Base-by-base conservation (phyloP, 2,113 vertebrate species). In the Cinclus mexicanus region DNA sequence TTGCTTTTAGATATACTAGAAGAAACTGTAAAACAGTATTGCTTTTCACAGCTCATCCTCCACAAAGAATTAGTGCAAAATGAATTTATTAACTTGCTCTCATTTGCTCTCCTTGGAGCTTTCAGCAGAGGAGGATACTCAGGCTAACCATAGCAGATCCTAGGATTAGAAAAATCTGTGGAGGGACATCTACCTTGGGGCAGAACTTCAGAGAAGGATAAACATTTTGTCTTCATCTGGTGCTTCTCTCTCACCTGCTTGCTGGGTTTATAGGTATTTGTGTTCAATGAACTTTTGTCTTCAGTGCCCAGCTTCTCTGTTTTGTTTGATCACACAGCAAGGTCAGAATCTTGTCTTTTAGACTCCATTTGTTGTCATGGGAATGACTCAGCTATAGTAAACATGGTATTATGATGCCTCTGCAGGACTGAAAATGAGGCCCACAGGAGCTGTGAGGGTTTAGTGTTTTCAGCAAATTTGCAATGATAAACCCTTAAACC, bases 301-400 rank as follows among this genome's bases (percentile, higher is more conserved):
- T 70, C 28, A 2, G 52, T 88, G 39, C 44, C 60, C 52, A 78
- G 52, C 52, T 87, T 80, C 57, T 91, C 44, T 35, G 41, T 70
- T 95, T 74, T 61, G n/a, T 89, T 91, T 87, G 55, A 89, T 86
- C 83, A 91, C 14, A 69, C n/a, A 93, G 65, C 41, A 90, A 94
- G 81, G 90, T 88, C 74, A 91, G 49, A 92, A 74, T 89, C 60
- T 44, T 77, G 37, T 65, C 63, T 84, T 97, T 93, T 84, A 94
- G 47, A 93, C 49, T 94, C 71, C 67, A 83, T 87, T 83, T 89
- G 94, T 97, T 96, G 90, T 89, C 92, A 97, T 96, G 96, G 96
- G 76, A 95, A 97, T 97, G 87, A 92, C 85, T 83, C 49, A 80
- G 84, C 67, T 89, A 69, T 52, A 50, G 86, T 87, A 94, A 87